Evolutionary conservation across 2,113 vertebrate species (phyloP), one percentile per base, ranked within the genome.

Genomic region (Eptesicus fuscus): DNA sequence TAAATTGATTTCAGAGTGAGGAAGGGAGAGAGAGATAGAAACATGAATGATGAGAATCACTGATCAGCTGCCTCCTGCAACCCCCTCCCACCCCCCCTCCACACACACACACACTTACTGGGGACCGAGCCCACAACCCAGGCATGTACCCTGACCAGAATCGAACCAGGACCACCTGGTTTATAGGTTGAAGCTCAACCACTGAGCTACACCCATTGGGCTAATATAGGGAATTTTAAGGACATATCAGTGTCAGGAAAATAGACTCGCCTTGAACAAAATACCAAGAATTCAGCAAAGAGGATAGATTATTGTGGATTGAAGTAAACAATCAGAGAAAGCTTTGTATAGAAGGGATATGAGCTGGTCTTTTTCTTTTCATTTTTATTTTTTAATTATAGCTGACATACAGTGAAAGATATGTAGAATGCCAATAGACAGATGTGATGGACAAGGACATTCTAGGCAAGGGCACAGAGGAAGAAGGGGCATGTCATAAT

Each of bases 201-300:
- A 61, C 25, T 61, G 25, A 61, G 25, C 59, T 61, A 61, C 23
- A 61, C 59, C 23, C 59, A 61, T 2, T 28, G 23, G 59, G 59
- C 59, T 61, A 61, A 61, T 61, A 61, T 28, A 61, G 59, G 25
- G 28, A 61, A 12, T 61, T 93, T 84, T 51, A 91, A 93, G 47
- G 47, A 86, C 14, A 74, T 25, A n/a, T 40, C 28, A 53, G 4
- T 53, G 12, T 91, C 30, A 71, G 28, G 32, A 92, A 83, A 44
- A 40, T 12, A 94, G 23, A 47, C 35, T 7, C 70, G 0, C 17
- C 51, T 79, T 77, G 69, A 85, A 63, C 0, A 5, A 90, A 90
- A 56, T 51, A 25, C 44, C 70, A 59, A 91, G 79, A 94, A 85
- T 91, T 90, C 9, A 61, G 14, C 35, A 59, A 82, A 78, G 79